A percentile compares a stretch with the other conserved stretches of the same genome.
These are phyloP conservation scores for Lamellibrachia columna DNA, from an alignment of 2,888 invertebrate genomes.

Conservation along the genomic window DNA sequence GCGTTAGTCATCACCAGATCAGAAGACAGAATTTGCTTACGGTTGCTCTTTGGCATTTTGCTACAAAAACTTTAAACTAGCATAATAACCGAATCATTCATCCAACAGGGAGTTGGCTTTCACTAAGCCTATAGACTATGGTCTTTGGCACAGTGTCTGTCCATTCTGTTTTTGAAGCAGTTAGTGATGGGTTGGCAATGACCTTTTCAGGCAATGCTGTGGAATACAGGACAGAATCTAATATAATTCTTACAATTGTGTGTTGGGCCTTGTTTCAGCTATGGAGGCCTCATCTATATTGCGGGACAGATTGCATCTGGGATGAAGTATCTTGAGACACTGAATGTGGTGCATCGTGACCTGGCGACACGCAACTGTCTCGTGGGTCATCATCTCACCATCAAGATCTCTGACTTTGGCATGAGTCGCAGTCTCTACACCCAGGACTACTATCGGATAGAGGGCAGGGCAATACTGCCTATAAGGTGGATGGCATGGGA, in stretches of 20 bases:
- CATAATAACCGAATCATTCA: too few relatives aligned
- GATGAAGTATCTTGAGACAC: constrained; percentile 87
- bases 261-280: constrained; percentile 69
- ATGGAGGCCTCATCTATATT: constrained; percentile 83
- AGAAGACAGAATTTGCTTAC: too few relatives aligned
- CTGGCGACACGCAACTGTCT: constrained; percentile 87
- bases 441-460: not conserved
- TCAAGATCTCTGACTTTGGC: not conserved
- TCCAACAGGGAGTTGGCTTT: too few relatives aligned
- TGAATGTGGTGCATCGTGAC: constrained; percentile 91
- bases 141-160: too few relatives aligned
- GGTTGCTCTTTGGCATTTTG: too few relatives aligned
- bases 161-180: too few relatives aligned
- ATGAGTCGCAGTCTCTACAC: not conserved
- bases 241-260: not conserved
- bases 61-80: too few relatives aligned
- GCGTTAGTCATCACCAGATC: too few relatives aligned
- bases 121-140: too few relatives aligned
- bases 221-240: not conserved
- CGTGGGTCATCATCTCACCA: constrained; percentile 65
- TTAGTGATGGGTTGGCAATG: too few relatives aligned
- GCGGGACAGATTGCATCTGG: constrained; percentile 88
- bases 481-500: constrained; percentile 93
- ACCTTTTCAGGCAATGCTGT: not conserved
- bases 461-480: constrained; percentile 81